Evolutionary conservation across 2,113 vertebrate genomes (phyloP).

Genomic region (Lathamus discolor): DNA sequence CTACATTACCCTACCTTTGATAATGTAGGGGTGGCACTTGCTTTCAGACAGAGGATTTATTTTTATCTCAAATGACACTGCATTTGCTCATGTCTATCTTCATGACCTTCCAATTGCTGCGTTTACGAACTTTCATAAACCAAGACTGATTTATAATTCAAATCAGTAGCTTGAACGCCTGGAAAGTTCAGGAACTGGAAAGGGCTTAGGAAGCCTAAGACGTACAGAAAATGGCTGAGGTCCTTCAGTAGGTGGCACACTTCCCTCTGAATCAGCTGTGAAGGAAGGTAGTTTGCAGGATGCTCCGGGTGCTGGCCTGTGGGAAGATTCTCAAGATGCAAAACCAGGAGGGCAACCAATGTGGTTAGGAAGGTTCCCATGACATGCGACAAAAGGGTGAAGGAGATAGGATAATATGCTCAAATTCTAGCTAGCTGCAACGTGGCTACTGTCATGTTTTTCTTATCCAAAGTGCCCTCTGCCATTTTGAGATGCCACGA

Average conservation of each 20-base stretch:
- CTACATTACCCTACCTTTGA: not conserved
- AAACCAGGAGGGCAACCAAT: slow-evolving; percentile 12
- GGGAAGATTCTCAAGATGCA: slow-evolving; percentile 6
- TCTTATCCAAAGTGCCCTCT: not conserved
- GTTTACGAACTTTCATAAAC: not conserved
- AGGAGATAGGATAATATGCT: not conserved
- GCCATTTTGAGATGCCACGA: not conserved
- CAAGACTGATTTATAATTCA: not conserved
- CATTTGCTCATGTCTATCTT: not conserved
- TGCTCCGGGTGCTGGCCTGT: not conserved
- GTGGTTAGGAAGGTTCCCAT: slow-evolving; percentile 19
- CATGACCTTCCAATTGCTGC: not conserved
- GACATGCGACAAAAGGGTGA: not conserved
- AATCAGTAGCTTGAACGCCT: not conserved
- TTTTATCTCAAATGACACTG: not conserved
- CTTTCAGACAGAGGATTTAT: not conserved
- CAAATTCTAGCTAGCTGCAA: not conserved
- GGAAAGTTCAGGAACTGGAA: not conserved
- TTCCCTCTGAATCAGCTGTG: slow-evolving; percentile 18
- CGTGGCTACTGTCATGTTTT: not conserved
- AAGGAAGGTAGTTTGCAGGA: not conserved
- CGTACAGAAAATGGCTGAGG: not conserved
- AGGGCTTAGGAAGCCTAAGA: not conserved
- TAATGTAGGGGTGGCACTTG: not conserved
- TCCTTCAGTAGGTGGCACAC: slow-evolving; percentile 68